Evolutionary conservation across 2,113 vertebrate genomes (phyloP).

Genomic region (Globicephala melas): DNA sequence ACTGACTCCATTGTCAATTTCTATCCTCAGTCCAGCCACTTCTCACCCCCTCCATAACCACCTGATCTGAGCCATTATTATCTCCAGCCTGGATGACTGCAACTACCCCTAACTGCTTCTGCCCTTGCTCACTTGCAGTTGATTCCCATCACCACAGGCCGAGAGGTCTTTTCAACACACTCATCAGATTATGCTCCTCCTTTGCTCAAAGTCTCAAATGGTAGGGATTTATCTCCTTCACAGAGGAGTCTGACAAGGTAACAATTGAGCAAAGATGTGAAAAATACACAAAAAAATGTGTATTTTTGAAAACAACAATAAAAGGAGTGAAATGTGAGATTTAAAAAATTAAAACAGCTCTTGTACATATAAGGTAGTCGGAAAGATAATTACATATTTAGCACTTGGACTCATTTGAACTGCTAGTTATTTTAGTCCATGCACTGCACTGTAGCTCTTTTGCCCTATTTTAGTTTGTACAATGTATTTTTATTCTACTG

Average conservation of each 20-base stretch:
- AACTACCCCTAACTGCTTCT: background rate
- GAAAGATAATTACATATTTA: slow-evolving; percentile 63
- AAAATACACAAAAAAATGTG: background rate
- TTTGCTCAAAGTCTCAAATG: background rate
- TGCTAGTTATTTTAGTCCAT: slow-evolving; percentile 56
- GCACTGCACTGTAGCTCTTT: slow-evolving; percentile 55
- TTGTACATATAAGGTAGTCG: slow-evolving; percentile 60
- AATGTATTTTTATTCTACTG: slow-evolving; percentile 65
- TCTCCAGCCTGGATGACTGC: background rate
- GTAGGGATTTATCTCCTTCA: background rate
- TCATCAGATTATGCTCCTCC: background rate
- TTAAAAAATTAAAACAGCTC: slow-evolving; percentile 46
- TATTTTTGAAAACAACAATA: background rate
- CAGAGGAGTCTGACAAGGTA: background rate
- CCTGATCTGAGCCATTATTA: background rate
- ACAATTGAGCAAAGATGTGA: background rate
- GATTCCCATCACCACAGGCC: background rate
- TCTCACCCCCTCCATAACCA: background rate
- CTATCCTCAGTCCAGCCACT: background rate
- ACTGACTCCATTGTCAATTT: background rate
- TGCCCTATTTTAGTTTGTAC: slow-evolving; percentile 62
- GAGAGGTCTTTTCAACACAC: background rate
- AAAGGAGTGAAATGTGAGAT: slow-evolving; percentile 30
- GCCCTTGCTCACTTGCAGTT: background rate
- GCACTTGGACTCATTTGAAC: slow-evolving; percentile 63